These are phyloP conservation scores for Himalopsyche anomala DNA, from an alignment of 2,888 invertebrate species.

Conservation along the genomic window DNA sequence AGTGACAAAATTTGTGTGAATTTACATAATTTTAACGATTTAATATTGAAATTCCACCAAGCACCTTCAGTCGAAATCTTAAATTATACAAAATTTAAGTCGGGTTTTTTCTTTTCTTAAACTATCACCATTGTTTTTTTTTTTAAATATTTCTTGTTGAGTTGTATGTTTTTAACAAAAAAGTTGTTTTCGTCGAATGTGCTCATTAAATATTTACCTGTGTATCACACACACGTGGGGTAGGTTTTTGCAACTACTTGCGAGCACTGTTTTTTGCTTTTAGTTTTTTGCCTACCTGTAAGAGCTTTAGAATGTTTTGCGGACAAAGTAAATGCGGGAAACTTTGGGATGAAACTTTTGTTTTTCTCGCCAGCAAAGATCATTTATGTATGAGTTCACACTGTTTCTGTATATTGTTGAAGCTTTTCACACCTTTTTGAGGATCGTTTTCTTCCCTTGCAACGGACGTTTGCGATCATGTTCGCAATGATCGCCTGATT, in stretches of 20 bases:
- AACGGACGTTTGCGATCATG: too few relatives aligned
- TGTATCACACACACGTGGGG: not conserved
- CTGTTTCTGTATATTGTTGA: too few relatives aligned
- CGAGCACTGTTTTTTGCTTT: not conserved
- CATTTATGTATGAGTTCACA: constrained; percentile 19
- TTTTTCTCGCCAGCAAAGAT: not conserved
- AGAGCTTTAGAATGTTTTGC: not conserved
- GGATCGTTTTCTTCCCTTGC: too few relatives aligned
- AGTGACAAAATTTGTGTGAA: too few relatives aligned
- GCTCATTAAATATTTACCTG: not conserved
- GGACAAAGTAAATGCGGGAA: constrained; percentile 19
- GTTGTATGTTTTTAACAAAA: not conserved
- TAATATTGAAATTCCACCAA: too few relatives aligned
- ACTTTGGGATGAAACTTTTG: constrained; percentile 25
- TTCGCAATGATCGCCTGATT: too few relatives aligned
- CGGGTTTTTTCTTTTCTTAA: too few relatives aligned
- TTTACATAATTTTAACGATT: too few relatives aligned
- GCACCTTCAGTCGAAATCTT: too few relatives aligned
- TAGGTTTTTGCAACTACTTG: not conserved
- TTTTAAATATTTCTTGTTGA: not conserved
- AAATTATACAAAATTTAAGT: too few relatives aligned
- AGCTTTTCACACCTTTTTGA: too few relatives aligned
- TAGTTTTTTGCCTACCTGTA: constrained; percentile 2
- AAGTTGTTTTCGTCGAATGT: not conserved
- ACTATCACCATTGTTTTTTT: too few relatives aligned